Base-by-base conservation (phyloP, 2,888 invertebrate genomes). In the Copidosoma aretas region DNA sequence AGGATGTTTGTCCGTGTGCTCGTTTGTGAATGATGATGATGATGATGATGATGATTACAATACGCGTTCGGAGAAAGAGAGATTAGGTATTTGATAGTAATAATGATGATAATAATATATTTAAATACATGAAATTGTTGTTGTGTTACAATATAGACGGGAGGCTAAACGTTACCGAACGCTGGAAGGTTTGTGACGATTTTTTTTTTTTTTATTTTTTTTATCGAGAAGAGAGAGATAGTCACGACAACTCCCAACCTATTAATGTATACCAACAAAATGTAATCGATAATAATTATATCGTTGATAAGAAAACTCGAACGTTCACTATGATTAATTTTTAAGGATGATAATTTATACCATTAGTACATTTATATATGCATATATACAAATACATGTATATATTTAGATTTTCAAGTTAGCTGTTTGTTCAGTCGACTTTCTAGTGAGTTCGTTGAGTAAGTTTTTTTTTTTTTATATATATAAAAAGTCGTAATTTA, bases 331-430 rank as follows among this genome's bases (percentile, higher is more conserved):
- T n/a, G 49, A 51, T 60, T 54, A 58, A 24, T 46, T 15, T 5
- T 43, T 61, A 57, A 49, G 60, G 49, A 63, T 59, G 59, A 63
- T 46, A 17, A 68, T 68, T 68, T 68, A 59, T 51, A 51, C 32
- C 60, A 64, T 54, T 32, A n/a, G n/a, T n/a, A n/a, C n/a, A n/a
- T n/a, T n/a, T n/a, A n/a, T n/a, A n/a, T n/a, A n/a, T n/a, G n/a
- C n/a, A n/a, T n/a, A n/a, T n/a, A n/a, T n/a, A 32, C 32, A 19
- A 22, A 49, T 54, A 53, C 41, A 53, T 59, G 59, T 12, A 19
- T 49, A 59, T 22, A 41, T 54, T 17, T 39, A 17, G 19, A 51
- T 17, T n/a, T 32, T 32, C 32, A 32, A 32, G 3, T 32, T 32
- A 32, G 32, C 3, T 8, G 32, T 8, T 32, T 32, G 8, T n/a